A percentile compares a stretch with the other conserved stretches of the same genome.
Conservation (phyloP, 2,797 vertebrate species). For the Rhinatrema bivittatum region DNA sequence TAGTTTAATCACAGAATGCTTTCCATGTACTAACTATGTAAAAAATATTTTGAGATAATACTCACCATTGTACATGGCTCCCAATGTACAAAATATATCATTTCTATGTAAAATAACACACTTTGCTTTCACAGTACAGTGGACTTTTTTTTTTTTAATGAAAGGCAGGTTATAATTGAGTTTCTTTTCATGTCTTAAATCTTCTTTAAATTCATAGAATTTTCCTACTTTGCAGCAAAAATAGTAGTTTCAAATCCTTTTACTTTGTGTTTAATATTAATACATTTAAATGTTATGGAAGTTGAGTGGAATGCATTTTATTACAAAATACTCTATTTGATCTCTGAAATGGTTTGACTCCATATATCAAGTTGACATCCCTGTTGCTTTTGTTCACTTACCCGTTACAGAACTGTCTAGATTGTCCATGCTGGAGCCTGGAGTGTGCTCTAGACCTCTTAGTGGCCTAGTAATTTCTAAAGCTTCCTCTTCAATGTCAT, state of each 20-base stretch:
- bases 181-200: conserved; percentile 59
- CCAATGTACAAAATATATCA: conserved; percentile 38
- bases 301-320: no score
- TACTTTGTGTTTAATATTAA: no score
- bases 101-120: conserved; percentile 28
- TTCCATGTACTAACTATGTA: no score
- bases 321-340: no score
- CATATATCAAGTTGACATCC: neutral
- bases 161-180: conserved; percentile 52
- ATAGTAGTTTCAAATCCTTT: no score
- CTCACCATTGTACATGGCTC: conserved; percentile 20
- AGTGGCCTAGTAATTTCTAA: conserved; percentile 84
- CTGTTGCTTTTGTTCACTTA: conserved; percentile 36
- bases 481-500: conserved; percentile 81
- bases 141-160: conserved; percentile 52
- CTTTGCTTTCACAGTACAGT: conserved; percentile 33
- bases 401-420: conserved; percentile 96
- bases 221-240: no score
- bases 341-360: no score
- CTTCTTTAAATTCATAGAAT: no score
- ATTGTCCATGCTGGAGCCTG: conserved; percentile 96
- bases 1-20: no score
- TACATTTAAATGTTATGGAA: no score
- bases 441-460: conserved; percentile 85
- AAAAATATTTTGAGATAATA: no score